phyloP scores from a whole-genome alignment of 2,888 invertebrate species.

The Drosophila austrosaltans region DNA sequence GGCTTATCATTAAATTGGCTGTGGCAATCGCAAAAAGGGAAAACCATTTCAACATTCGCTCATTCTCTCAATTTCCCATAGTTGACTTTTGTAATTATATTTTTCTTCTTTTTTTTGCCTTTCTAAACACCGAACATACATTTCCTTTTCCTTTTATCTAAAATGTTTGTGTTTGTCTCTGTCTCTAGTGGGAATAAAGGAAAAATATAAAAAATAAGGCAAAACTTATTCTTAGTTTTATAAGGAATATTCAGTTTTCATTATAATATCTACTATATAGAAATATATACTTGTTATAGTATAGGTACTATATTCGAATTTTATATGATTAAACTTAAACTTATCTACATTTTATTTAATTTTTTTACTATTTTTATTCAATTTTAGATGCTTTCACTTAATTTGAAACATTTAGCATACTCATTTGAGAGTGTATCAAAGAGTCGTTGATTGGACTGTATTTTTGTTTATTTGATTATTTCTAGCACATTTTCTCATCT shows the following conservation, averaged over 20 bases:
- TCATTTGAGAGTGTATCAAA: not conserved
- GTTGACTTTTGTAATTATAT: slow-evolving; percentile 6
- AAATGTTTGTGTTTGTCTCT: too few relatives aligned
- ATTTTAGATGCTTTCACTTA: too few relatives aligned
- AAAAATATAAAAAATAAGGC: too few relatives aligned
- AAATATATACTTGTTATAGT: too few relatives aligned
- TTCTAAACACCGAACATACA: not conserved
- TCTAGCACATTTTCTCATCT: not conserved
- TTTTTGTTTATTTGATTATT: not conserved
- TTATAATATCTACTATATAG: not conserved
- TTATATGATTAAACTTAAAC: too few relatives aligned
- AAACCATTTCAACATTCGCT: slow-evolving; percentile 2
- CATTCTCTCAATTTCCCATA: not conserved
- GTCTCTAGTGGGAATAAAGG: too few relatives aligned
- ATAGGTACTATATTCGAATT: too few relatives aligned
- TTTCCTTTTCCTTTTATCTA: not conserved
- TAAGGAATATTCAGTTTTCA: too few relatives aligned
- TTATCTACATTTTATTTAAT: too few relatives aligned
- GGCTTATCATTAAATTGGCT: slow-evolving; percentile 18
- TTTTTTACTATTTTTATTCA: too few relatives aligned
- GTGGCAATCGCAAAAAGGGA: slow-evolving; percentile 6
- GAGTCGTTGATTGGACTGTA: not conserved
- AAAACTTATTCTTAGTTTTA: too few relatives aligned
- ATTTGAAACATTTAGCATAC: not conserved
- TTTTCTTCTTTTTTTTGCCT: not conserved